Conservation (phyloP, 2,797 vertebrate species). For the Dromococcyx pavoninus region DNA sequence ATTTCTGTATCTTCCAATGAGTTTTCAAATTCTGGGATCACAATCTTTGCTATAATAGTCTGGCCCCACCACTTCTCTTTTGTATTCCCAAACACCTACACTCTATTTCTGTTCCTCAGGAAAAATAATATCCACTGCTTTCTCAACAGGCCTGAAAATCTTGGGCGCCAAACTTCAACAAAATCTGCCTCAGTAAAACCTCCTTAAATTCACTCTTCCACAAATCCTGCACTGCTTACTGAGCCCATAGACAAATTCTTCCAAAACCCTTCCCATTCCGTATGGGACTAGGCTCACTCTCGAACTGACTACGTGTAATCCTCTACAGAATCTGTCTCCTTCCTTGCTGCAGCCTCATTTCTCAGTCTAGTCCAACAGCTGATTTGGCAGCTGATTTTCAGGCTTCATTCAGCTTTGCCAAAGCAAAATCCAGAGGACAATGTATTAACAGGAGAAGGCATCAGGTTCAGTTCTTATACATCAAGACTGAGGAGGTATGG, state of each 20-base stretch:
- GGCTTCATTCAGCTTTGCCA: not conserved
- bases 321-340: not conserved
- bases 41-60: not conserved
- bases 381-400: not conserved
- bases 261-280: not conserved
- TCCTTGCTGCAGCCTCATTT: rapidly evolving
- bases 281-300: not conserved
- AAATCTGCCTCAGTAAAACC: not conserved
- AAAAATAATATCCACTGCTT: not conserved
- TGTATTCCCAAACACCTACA: not conserved
- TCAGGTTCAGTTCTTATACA: not conserved
- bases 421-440: not conserved
- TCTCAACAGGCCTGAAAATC: not conserved
- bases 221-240: not conserved
- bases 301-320: not conserved
- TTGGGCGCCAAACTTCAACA: not conserved
- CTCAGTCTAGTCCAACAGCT: not conserved
- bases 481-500: not conserved
- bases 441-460: not conserved
- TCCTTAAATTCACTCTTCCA: not conserved
- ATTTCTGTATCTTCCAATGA: not conserved
- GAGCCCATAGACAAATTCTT: not conserved
- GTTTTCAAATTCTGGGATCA: not conserved
- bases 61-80: not conserved
- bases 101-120: not conserved